These are phyloP conservation scores for Tholera decimalis DNA, from an alignment of 2,888 invertebrate genomes.

Conservation along the genomic window DNA sequence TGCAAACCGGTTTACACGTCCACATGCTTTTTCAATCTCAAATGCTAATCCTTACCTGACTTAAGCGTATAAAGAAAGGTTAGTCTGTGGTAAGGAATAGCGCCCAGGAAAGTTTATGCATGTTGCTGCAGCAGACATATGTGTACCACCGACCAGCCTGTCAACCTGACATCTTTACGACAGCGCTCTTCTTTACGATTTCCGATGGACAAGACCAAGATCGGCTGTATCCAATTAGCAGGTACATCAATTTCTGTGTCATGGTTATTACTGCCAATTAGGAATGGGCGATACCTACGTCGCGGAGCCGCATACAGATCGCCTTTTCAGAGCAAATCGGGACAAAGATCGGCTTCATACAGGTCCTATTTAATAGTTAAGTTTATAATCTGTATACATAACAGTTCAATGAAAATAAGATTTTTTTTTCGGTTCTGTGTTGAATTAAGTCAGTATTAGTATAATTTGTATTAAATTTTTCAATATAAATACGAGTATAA, in stretches of 20 bases:
- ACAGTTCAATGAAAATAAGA: too few relatives aligned
- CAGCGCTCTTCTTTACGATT: slow-evolving; percentile 69
- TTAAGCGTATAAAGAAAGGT: slow-evolving; percentile 50
- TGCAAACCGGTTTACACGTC: slow-evolving; percentile 30
- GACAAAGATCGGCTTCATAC: slow-evolving; percentile 51
- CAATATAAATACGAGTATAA: slow-evolving; percentile 2
- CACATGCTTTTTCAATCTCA: slow-evolving; percentile 29
- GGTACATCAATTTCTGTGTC: slow-evolving; percentile 67
- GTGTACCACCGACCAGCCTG: slow-evolving; percentile 63
- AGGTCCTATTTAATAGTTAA: slow-evolving; percentile 18
- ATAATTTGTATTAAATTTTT: not conserved
- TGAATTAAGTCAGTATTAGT: slow-evolving; percentile 21
- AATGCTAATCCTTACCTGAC: slow-evolving; percentile 49
- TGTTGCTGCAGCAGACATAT: slow-evolving; percentile 62
- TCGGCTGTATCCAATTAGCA: slow-evolving; percentile 69
- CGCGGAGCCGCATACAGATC: slow-evolving; percentile 44
- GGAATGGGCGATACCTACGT: slow-evolving; percentile 59
- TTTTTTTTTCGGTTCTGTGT: too few relatives aligned
- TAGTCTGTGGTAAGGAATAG: slow-evolving; percentile 56
- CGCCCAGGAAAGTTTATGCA: slow-evolving; percentile 63
- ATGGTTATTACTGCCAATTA: slow-evolving; percentile 66
- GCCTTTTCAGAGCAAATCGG: slow-evolving; percentile 55
- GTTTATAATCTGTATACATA: too few relatives aligned
- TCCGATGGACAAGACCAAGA: slow-evolving; percentile 70
- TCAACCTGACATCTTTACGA: slow-evolving; percentile 68